Base-by-base conservation (phyloP, 1,140 invertebrate species). In the Drosophila miranda region DNA sequence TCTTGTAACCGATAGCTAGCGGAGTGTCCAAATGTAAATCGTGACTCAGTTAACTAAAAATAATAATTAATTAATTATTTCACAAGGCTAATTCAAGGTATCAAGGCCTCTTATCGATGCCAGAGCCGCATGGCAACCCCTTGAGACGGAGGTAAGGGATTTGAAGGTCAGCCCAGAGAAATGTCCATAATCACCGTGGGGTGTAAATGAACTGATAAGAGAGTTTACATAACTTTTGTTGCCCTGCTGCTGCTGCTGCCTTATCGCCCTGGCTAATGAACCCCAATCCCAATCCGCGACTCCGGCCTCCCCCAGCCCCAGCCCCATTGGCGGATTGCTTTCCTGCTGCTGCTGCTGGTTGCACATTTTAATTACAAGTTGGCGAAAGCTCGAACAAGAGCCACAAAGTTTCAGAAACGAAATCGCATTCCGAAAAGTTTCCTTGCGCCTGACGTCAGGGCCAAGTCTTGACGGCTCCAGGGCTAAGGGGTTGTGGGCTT, bases 301-400 rank as follows among this genome's bases (percentile, higher is more conserved):
- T 7, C 16, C 4, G n/a, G 61, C 30, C 30, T 3, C 30, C 30
- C 8, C 16, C 0, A 16, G 16, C 16, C 16, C 16, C 16, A 1
- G 1, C 16, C 49, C 19, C 23, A 23, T 19, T 16, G 4, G 16
- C 19, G 14, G 19, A 7, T 26, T 26, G 23, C 23, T 5, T 26
- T 5, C 4, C 23, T 26, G 23, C 4, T 5, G 23, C 3, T 23
- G 23, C 4, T 26, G 23, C 23, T 23, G 34, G 11, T 50, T 75
- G 53, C 62, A 75, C 71, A 75, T 75, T 75, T 75, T 75, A 75
- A 75, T 75, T 75, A 75, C 70, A 50, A 6, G 16, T 59, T 62
- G 38, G 68, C 50, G 51, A 49, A 16, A 28, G 38, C 38, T 62
- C 48, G 67, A 26, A 53, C 43, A 42, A 58, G 51, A 72, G 50